Evolutionary conservation across 2,888 invertebrate genomes (phyloP).

Genomic region (Oligia latruncula): DNA sequence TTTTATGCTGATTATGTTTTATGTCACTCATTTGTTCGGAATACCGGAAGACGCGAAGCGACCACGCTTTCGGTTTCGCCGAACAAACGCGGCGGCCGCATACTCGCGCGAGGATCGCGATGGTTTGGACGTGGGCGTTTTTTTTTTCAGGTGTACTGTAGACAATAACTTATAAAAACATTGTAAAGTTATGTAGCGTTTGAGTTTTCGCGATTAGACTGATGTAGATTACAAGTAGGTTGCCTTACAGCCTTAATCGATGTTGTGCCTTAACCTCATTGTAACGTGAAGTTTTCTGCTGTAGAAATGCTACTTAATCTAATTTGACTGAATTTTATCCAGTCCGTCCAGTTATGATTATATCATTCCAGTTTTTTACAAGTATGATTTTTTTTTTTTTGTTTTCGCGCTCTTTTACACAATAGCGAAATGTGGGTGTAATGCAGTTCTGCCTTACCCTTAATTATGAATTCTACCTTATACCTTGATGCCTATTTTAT

Average conservation of each 20-base stretch:
- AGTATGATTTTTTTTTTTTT: conserved; percentile 6
- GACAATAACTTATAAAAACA: not conserved
- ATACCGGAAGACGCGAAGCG: not conserved
- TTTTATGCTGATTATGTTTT: too few species aligned
- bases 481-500: not conserved
- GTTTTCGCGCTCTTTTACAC: not conserved
- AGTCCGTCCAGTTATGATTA: conserved; percentile 21
- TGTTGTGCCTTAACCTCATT: conserved; percentile 8
- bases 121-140: not conserved
- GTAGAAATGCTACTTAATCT: conserved; percentile 39
- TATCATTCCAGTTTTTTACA: conserved; percentile 28
- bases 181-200: not conserved
- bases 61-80: not conserved
- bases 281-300: conserved; percentile 1
- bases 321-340: conserved; percentile 10
- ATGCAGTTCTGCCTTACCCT: not conserved
- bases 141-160: not conserved
- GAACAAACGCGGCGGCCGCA: not conserved
- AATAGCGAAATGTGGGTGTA: not conserved
- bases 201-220: conserved; percentile 49
- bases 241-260: conserved; percentile 1
- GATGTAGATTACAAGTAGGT: conserved; percentile 56
- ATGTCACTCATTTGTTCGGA: not conserved
- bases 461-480: not conserved
- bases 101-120: not conserved